These are phyloP conservation scores for Apamea epomidion DNA, from an alignment of 2,888 invertebrate genomes.

Conservation along the genomic window DNA sequence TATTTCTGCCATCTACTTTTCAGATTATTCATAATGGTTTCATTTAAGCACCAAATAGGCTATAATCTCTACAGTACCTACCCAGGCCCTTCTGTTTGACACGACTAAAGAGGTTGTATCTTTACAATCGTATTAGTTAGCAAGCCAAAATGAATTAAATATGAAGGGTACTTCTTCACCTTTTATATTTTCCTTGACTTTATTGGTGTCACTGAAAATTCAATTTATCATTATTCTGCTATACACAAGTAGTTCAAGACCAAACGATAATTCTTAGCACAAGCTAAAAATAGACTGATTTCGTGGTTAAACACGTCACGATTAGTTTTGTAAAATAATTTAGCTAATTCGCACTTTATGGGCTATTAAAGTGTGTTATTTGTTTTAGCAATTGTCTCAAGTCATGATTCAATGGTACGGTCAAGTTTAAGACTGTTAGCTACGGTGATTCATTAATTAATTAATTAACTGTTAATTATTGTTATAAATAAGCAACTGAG, in stretches of 20 bases:
- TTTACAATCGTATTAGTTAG: neutral
- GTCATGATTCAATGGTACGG: conserved; percentile 25
- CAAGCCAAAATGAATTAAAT: too few species aligned
- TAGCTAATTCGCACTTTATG: conserved; percentile 18
- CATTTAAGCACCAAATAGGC: too few species aligned
- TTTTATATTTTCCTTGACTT: neutral
- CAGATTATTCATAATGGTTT: too few species aligned
- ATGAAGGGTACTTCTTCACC: neutral
- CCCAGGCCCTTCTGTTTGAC: neutral
- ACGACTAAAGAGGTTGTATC: neutral
- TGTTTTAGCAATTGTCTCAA: conserved; percentile 33
- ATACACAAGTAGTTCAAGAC: conserved; percentile 13
- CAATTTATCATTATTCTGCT: neutral
- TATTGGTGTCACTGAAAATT: conserved; percentile 6
- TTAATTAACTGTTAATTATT: neutral
- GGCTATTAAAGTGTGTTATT: conserved; percentile 32
- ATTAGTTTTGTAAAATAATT: conserved; percentile 17
- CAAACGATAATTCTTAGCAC: neutral
- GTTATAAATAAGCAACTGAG: neutral
- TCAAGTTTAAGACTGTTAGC: conserved; percentile 25
- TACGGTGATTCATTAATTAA: neutral
- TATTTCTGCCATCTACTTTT: too few species aligned
- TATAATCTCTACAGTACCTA: too few species aligned
- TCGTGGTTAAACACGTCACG: neutral
- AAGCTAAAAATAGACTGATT: conserved; percentile 6